Evolutionary conservation across 1,140 invertebrate species (phyloP).

Genomic region (Chlorops oryzae): DNA sequence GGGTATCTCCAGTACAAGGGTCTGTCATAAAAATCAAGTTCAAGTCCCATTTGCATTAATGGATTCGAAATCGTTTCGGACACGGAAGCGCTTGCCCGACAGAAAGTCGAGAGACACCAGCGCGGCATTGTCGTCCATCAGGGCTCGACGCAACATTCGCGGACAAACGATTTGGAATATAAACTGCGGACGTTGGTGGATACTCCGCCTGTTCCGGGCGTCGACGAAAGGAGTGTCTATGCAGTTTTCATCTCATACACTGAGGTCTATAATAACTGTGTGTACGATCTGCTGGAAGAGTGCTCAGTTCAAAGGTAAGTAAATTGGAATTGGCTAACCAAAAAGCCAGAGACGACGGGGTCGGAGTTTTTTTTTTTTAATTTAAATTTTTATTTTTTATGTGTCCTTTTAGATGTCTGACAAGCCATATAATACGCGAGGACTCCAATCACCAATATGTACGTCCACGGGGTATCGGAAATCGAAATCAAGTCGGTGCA

Average conservation of each 20-base stretch:
- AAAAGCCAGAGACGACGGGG: too few species aligned
- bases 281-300: slow-evolving; percentile 88
- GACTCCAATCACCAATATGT: slow-evolving; percentile 60
- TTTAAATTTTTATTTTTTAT: background rate
- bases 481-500: slow-evolving; percentile 55
- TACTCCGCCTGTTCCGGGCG: slow-evolving; percentile 54
- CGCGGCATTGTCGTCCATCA: slow-evolving; percentile 52
- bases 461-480: slow-evolving; percentile 65
- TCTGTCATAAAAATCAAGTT: too few species aligned
- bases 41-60: too few species aligned
- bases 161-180: slow-evolving; percentile 40
- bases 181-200: slow-evolving; percentile 49
- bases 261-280: slow-evolving; percentile 96
- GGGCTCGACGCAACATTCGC: slow-evolving; percentile 51
- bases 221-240: slow-evolving; percentile 76
- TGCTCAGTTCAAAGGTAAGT: slow-evolving; percentile 32
- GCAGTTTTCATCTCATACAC: slow-evolving; percentile 93
- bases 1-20: too few species aligned
- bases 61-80: slow-evolving; percentile 85
- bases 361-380: too few species aligned
- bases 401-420: slow-evolving; percentile 42
- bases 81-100: slow-evolving; percentile 77
- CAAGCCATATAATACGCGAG: slow-evolving; percentile 62
- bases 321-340: too few species aligned
- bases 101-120: slow-evolving; percentile 50